These are phyloP conservation scores for Palaemon carinicauda DNA, from an alignment of 1,140 invertebrate species.

Conservation along the genomic window DNA sequence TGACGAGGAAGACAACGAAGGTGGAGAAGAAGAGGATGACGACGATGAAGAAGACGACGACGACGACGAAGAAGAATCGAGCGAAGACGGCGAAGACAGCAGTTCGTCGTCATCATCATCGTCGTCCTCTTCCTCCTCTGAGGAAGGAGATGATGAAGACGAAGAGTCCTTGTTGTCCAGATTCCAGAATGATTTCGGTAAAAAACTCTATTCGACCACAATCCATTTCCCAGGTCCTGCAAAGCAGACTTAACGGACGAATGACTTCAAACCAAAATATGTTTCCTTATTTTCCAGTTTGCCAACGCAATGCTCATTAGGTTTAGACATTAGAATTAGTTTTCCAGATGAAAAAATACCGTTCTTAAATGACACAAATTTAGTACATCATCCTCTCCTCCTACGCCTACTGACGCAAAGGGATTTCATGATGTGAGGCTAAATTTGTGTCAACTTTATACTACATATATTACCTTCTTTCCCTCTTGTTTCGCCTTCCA, in stretches of 20 bases:
- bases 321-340: too few relatives aligned
- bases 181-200: conserved; percentile 38
- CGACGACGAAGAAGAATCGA: not conserved
- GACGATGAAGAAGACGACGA: not conserved
- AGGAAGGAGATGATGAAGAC: not conserved
- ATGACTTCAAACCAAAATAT: not conserved
- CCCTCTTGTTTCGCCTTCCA: too few relatives aligned
- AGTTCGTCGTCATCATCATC: conserved; percentile 12
- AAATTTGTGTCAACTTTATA: too few relatives aligned
- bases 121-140: not conserved
- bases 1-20: not conserved
- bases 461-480: too few relatives aligned
- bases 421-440: too few relatives aligned
- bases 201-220: not conserved
- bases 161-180: conserved; percentile 2
- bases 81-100: conserved; percentile 25
- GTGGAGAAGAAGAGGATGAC: not conserved
- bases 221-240: not conserved
- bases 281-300: not conserved
- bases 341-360: too few relatives aligned
- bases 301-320: not conserved
- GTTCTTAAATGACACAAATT: too few relatives aligned
- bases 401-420: too few relatives aligned
- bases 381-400: too few relatives aligned
- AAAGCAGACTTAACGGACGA: not conserved